These are phyloP conservation scores for Coregonus clupeaformis DNA, from an alignment of 2,113 vertebrate genomes.

Conservation along the genomic window DNA sequence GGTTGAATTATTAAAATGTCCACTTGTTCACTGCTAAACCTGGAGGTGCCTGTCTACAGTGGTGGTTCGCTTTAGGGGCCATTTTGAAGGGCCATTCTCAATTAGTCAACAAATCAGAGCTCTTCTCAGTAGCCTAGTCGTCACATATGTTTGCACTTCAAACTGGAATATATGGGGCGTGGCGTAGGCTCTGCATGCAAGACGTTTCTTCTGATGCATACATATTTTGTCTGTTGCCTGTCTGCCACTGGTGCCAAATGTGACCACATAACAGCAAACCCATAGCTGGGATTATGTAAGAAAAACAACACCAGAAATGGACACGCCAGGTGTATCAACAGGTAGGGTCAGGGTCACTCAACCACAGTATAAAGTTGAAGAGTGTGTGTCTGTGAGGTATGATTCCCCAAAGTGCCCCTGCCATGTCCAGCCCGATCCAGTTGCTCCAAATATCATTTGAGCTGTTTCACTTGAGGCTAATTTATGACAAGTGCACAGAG, in stretches of 20 bases:
- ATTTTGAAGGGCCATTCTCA: slow-evolving; percentile 70
- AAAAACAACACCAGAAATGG: neutral
- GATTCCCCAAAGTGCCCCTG: slow-evolving; percentile 84
- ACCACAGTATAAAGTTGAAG: slow-evolving; percentile 51
- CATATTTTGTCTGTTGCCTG: slow-evolving; percentile 78
- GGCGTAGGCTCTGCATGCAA: slow-evolving; percentile 73
- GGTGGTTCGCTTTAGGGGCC: slow-evolving; percentile 77
- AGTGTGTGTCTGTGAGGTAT: slow-evolving; percentile 74
- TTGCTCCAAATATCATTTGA: slow-evolving; percentile 83
- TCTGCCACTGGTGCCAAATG: slow-evolving; percentile 84
- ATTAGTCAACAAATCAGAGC: slow-evolving; percentile 96
- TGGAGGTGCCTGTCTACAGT: slow-evolving; percentile 84
- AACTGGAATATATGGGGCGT: slow-evolving; percentile 87
- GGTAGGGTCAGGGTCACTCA: neutral
- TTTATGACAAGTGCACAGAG: slow-evolving; percentile 98
- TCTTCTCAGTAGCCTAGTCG: slow-evolving; percentile 83
- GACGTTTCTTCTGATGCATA: slow-evolving; percentile 81
- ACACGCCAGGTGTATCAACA: neutral
- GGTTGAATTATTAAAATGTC: slow-evolving; percentile 85
- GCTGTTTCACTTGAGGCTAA: slow-evolving; percentile 97
- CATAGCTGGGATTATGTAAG: neutral
- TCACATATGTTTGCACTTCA: slow-evolving; percentile 94
- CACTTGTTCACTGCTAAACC: slow-evolving; percentile 94
- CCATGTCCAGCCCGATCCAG: slow-evolving; percentile 78
- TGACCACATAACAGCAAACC: slow-evolving; percentile 60